Evolutionary conservation across 1,140 invertebrate species (phyloP).

Genomic region (Drosophila mauritiana): DNA sequence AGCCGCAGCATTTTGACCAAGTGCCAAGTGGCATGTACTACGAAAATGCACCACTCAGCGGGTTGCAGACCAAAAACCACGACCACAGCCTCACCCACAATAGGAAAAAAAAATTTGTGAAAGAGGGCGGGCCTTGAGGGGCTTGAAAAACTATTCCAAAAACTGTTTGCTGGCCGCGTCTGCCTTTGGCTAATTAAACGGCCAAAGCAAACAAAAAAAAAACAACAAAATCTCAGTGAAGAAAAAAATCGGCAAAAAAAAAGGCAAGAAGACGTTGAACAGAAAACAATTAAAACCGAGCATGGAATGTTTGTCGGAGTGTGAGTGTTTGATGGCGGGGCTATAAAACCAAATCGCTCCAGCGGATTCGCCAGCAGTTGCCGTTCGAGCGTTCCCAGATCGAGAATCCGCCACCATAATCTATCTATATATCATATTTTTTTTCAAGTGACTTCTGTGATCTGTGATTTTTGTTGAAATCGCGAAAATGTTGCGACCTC

Average conservation of each 20-base stretch:
- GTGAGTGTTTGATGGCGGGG: conserved; percentile 17
- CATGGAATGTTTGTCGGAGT: conserved; percentile 36
- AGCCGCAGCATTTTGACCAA: conserved; percentile 52
- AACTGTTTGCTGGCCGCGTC: conserved; percentile 62
- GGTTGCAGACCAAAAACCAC: conserved; percentile 21
- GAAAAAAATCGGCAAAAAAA: conserved; percentile 16
- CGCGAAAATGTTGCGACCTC: conserved; percentile 40
- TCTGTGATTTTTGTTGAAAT: conserved; percentile 13
- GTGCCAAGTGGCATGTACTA: conserved; percentile 57
- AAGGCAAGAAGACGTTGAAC: conserved; percentile 49
- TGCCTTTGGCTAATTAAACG: conserved; percentile 75
- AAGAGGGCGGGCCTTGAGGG: conserved; percentile 10
- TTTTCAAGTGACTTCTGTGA: conserved; percentile 13
- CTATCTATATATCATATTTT: conserved; percentile 4
- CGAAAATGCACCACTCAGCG: conserved; percentile 26
- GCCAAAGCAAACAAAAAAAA: conserved; percentile 31
- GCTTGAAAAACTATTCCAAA: conserved; percentile 35
- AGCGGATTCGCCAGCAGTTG: conserved; percentile 52
- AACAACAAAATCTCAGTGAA: conserved; percentile 18
- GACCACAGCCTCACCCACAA: conserved; percentile 6
- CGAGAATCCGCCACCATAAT: conserved; percentile 7
- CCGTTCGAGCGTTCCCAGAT: conserved; percentile 35
- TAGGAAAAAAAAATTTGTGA: neutral
- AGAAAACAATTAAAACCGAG: conserved; percentile 74
- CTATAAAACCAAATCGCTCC: conserved; percentile 65